Evolutionary conservation across 2,113 vertebrate species (phyloP).

Genomic region (Pseudolaguvia tuberculata): DNA sequence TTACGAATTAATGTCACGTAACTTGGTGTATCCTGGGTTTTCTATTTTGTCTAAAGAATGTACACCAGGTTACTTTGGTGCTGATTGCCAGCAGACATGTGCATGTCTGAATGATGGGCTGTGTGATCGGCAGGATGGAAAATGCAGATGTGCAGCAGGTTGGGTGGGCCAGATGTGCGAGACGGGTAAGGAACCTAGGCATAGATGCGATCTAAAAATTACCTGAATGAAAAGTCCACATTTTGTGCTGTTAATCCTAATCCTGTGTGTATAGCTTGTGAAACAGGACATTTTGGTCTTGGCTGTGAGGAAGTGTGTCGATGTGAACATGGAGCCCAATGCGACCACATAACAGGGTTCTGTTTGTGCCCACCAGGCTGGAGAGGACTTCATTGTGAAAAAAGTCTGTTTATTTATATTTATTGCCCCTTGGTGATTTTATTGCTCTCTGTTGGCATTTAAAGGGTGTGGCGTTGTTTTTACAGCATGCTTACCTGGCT

Average conservation of each 20-base stretch:
- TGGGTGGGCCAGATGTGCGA: slow-evolving; percentile 78
- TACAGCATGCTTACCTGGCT: slow-evolving; percentile 80
- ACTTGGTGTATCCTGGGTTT: background rate
- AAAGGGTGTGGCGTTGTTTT: background rate
- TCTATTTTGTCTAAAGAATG: slow-evolving; percentile 68
- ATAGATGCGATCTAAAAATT: background rate
- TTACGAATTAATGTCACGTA: background rate
- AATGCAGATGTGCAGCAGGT: slow-evolving; percentile 76
- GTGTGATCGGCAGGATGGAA: slow-evolving; percentile 71
- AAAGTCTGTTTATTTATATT: slow-evolving; percentile 58
- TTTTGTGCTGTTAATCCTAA: background rate
- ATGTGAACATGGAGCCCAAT: slow-evolving; percentile 67
- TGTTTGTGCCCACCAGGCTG: slow-evolving; percentile 79
- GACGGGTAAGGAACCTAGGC: slow-evolving; percentile 63
- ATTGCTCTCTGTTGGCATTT: background rate
- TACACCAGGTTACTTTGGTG: slow-evolving; percentile 63
- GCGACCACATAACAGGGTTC: slow-evolving; percentile 73
- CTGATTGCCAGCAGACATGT: slow-evolving; percentile 70
- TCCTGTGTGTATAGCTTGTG: slow-evolving; percentile 68
- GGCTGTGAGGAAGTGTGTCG: slow-evolving; percentile 71
- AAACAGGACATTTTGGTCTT: slow-evolving; percentile 68
- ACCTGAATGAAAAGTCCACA: background rate
- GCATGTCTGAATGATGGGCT: slow-evolving; percentile 73
- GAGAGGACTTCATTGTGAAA: slow-evolving; percentile 77
- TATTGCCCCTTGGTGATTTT: background rate